Base-by-base conservation (phyloP, 2,113 vertebrate species). In the Coregonus clupeaformis region DNA sequence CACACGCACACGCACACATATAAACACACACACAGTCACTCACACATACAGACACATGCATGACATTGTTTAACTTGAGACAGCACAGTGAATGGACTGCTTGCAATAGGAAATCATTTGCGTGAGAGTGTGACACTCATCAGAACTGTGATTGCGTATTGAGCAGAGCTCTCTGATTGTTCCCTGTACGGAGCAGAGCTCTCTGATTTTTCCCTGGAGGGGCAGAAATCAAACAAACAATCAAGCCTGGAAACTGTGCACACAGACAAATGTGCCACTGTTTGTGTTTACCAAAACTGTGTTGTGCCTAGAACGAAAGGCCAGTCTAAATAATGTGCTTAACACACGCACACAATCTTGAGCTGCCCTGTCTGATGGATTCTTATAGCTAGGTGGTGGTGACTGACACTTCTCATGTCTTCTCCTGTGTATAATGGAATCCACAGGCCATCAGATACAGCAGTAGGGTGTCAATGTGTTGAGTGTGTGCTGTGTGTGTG, bases 331-430 rank as follows among this genome's bases (percentile, higher is more conserved):
- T 25, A 27, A 42, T 42, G 9, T 42, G 36, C 9, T 12, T 11
- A 42, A 42, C 36, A 42, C 36, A 42, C 36, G 9, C 36, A 42
- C 36, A 42, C 36, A 85, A 82, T 71, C 76, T 68, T 77, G 85
- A 42, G 36, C 36, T 42, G 36, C 9, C 9, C 36, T 42, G 36
- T 42, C 36, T 42, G 9, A 2, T 42, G 36, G 36, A 42, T 42
- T 42, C 1, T 11, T 42, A 42, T 11, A 11, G 36, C 9, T 29
- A 29, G 29, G 29, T 29, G 29, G 29, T 29, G 9, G 36, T 42
- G 36, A 42, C 36, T 3, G 9, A 42, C 9, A 42, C 36, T 42
- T 42, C 9, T 42, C 36, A 42, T 42, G 36, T 42, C 36, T 42
- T 42, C 9, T 42, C 9, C 36, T 42, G 36, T 42, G 36, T 42